A percentile compares a stretch with the other conserved stretches of the same genome.
These are phyloP conservation scores for Colius striatus DNA, from an alignment of 2,113 vertebrate genomes.

Conservation along the genomic window DNA sequence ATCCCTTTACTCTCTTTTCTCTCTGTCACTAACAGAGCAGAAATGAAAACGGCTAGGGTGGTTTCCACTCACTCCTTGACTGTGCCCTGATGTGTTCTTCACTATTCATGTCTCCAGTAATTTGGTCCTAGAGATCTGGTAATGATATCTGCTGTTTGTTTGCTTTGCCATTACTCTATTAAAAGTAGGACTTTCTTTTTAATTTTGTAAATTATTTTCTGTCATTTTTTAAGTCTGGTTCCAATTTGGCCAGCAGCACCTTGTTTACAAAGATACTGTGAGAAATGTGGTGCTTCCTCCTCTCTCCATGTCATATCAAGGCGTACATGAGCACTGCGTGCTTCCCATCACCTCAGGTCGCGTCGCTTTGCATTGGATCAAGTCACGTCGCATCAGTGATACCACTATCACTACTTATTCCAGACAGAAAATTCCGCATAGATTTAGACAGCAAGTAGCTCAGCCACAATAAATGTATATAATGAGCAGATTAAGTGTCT, in stretches of 20 bases:
- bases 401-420: constrained; percentile 41
- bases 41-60: background rate
- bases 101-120: background rate
- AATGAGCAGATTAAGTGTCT: constrained; percentile 65
- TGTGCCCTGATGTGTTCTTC: background rate
- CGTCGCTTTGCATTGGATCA: constrained; percentile 54
- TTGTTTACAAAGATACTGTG: constrained; percentile 12
- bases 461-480: constrained; percentile 67
- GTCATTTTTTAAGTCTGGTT: background rate
- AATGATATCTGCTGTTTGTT: background rate
- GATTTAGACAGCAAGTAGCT: constrained; percentile 70
- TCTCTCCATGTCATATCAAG: constrained; percentile 5
- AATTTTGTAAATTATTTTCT: background rate
- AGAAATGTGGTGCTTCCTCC: background rate
- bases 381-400: constrained; percentile 66
- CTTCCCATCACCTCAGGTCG: constrained; percentile 62
- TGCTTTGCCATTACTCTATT: background rate
- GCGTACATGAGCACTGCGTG: background rate
- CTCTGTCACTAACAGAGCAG: background rate
- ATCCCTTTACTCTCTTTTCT: background rate
- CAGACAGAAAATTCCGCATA: constrained; percentile 58
- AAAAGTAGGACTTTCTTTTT: background rate
- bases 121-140: background rate
- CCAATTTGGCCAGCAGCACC: constrained; percentile 17
- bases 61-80: background rate